A percentile compares a stretch with the other conserved stretches of the same genome.
These are phyloP conservation scores for Augochlorella aurata DNA, from an alignment of 2,888 invertebrate species.

Conservation along the genomic window DNA sequence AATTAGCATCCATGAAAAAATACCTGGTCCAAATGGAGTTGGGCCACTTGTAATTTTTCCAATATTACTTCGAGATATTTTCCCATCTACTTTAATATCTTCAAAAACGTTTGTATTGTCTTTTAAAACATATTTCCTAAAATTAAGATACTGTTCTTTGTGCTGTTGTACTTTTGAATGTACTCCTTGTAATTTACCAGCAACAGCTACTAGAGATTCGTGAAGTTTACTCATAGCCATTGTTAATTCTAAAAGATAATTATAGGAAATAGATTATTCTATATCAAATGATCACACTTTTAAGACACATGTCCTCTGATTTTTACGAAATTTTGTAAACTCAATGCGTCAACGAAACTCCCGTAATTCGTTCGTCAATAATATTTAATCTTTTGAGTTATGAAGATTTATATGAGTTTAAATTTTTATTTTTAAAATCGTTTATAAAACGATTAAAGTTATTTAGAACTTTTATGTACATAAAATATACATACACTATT, in stretches of 20 bases:
- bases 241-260: constrained; percentile 86
- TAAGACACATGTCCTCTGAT: too few relatives aligned
- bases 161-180: constrained; percentile 91
- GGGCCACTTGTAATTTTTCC: constrained; percentile 84
- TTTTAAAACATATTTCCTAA: constrained; percentile 89
- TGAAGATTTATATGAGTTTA: too few relatives aligned
- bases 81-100: constrained; percentile 73
- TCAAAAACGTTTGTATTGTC: constrained; percentile 91
- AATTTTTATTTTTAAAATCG: too few relatives aligned
- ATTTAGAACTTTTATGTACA: too few relatives aligned
- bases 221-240: constrained; percentile 91
- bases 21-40: constrained; percentile 84
- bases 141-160: constrained; percentile 92
- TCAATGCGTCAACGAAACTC: too few relatives aligned
- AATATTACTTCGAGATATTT: constrained; percentile 72
- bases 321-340: too few relatives aligned
- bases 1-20: constrained; percentile 11
- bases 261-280: too few relatives aligned
- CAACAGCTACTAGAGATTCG: constrained; percentile 92
- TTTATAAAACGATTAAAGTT: too few relatives aligned
- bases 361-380: too few relatives aligned
- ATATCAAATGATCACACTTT: too few relatives aligned
- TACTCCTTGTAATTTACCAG: constrained; percentile 92
- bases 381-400: too few relatives aligned
- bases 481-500: too few relatives aligned